Evolutionary conservation across 2,113 vertebrate species (phyloP), one percentile per base, ranked within the genome.

Genomic region (Neopipo cinnamomea): DNA sequence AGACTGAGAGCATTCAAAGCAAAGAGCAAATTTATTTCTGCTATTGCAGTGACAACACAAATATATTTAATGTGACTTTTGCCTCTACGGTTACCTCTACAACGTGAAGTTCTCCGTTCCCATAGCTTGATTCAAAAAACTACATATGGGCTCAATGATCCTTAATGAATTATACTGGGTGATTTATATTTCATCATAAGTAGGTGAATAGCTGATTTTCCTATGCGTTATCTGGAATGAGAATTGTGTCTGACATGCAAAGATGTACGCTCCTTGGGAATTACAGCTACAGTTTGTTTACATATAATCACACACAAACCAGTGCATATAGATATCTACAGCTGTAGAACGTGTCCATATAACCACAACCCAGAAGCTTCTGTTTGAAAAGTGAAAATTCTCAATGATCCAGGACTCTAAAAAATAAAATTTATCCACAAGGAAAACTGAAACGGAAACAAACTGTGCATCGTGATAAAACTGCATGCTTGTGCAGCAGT

Each of bases 361-460:
- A 89, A 28, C 3, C 20, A 33, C 20, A 41, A 56, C 7, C 9
- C 24, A 72, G 56, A 62, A 56, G 9, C 2, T 80, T 82, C 20
- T 67, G 2, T 39, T 39, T 46, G 9, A 62, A 85, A 80, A 63
- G 7, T 30, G 10, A 14, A 37, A 73, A 42, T 16, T 52, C 4
- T 0, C 23, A 62, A 2, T n/a, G 20, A 12, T 25, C 5, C 49
- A 67, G 13, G 8, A 25, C 42, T 70, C 91, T 75, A 42, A 83
- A 92, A 94, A 85, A 61, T 11, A 44, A 82, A 82, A 66, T 53
- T 4, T 49, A 59, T n/a, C 37, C 80, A 56, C 39, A 46, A 82
- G 83, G 35, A 55, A 89, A 66, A 94, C 37, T 27, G 27, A 94
- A 91, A 88, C 19, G 21, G 49, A 94, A 95, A 91, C 10, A 95